Percentiles rank a stretch among this genome's conserved stretches.
These are phyloP conservation scores for Seira sanloemensis DNA, from an alignment of 2,888 invertebrate genomes.

Conservation along the genomic window DNA sequence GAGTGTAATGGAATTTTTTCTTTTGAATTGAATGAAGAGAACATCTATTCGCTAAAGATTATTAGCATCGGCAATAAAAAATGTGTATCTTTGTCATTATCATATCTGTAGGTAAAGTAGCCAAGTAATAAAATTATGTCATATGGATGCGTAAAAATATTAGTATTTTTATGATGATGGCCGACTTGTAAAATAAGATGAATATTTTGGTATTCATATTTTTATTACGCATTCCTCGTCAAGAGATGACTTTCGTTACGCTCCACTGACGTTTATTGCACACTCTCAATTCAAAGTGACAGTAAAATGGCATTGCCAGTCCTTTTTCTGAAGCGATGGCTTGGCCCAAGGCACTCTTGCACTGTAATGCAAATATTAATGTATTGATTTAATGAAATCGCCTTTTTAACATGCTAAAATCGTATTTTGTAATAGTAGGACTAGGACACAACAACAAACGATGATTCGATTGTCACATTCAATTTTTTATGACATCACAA, in stretches of 20 bases:
- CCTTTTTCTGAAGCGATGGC: neutral
- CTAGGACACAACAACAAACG: neutral
- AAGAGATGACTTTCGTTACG: conserved; percentile 7
- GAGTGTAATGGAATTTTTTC: neutral
- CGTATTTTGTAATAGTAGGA: neutral
- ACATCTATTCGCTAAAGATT: neutral
- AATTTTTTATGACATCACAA: neutral
- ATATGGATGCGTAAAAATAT: neutral
- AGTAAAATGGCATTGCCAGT: neutral
- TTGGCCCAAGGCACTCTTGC: neutral
- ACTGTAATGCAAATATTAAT: neutral
- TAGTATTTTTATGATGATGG: too few species aligned
- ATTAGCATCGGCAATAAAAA: neutral
- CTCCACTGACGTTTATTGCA: conserved; percentile 32
- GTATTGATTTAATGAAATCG: neutral
- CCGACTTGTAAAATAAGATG: conserved; percentile 32
- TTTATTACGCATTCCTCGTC: neutral
- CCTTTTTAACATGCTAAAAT: neutral
- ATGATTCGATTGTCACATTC: neutral
- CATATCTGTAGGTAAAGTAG: neutral
- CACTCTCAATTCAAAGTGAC: conserved; percentile 1
- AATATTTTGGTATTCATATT: conserved; percentile 22
- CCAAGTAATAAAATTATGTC: conserved; percentile 20
- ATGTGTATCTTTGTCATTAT: neutral
- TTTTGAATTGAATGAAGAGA: neutral